These are phyloP conservation scores for Mactra quadrangularis DNA, from an alignment of 1,140 invertebrate genomes.

Conservation along the genomic window DNA sequence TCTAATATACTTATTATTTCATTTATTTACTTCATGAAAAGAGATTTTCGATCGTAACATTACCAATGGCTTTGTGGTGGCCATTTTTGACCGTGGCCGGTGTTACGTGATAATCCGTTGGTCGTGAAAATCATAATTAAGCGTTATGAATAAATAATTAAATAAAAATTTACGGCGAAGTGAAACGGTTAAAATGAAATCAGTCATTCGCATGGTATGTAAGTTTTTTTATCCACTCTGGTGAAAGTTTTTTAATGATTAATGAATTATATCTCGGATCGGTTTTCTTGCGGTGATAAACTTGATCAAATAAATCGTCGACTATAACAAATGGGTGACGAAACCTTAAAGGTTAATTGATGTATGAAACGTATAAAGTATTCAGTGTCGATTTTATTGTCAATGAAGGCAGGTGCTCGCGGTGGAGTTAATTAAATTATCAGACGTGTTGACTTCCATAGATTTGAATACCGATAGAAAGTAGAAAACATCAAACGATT, in stretches of 20 bases:
- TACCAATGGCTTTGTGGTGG: background rate
- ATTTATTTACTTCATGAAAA: constrained; percentile 11
- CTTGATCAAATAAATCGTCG: constrained; percentile 29
- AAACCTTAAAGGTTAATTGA: constrained; percentile 33
- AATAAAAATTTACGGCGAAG: constrained; percentile 12
- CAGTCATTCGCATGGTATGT: background rate
- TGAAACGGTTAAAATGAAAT: background rate
- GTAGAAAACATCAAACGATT: constrained; percentile 18
- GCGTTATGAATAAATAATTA: constrained; percentile 23
- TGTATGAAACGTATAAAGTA: background rate
- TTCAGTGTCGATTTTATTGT: background rate
- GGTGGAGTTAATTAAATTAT: constrained; percentile 37
- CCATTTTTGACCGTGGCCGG: background rate
- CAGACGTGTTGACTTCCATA: constrained; percentile 1
- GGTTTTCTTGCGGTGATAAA: constrained; percentile 3
- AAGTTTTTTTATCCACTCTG: background rate
- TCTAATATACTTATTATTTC: constrained; percentile 9
- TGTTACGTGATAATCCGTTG: constrained; percentile 10
- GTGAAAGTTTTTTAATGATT: too few species aligned
- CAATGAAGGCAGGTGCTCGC: background rate
- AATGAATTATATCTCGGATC: background rate
- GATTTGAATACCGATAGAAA: background rate
- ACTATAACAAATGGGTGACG: constrained; percentile 6
- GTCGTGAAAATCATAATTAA: background rate
- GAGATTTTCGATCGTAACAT: background rate